Evolutionary conservation across 2,888 invertebrate genomes (phyloP), one percentile per base, ranked within the genome.

Genomic region (Drosophila birchii): DNA sequence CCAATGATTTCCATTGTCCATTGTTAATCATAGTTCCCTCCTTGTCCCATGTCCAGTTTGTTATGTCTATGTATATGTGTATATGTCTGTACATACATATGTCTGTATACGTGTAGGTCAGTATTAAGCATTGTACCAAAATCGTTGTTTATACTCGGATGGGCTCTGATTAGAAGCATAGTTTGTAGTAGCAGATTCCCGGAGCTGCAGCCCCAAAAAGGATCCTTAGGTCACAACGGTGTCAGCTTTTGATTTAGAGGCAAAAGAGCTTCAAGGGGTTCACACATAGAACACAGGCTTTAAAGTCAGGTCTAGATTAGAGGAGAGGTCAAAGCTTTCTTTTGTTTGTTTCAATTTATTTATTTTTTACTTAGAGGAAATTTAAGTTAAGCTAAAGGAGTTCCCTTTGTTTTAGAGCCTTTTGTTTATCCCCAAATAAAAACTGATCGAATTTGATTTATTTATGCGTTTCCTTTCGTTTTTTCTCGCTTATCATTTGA

Each of bases 91-190:
- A 26, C 26, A 57, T 26, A 64, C n/a, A 57, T 45, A 69, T 71
- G 49, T 71, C 59, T 56, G 38, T 49, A 41, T 54, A 20, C 59
- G 69, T 57, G 26, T 64, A 71, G 71, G 70, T 54, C 85, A 84
- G 84, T 84, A 88, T 84, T 84, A 88, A 80, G 83, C 80, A 75
- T 78, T 82, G 75, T 68, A 85, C 83, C 84, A 84, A 84, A 78
- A 58, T 54, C 58, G 73, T 74, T 74, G 64, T 73, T 73, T 54
- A 57, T 51, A 66, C 63, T 64, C 54, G 54, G 55, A 26, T 53
- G 45, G 43, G 20, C 54, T 34, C 60, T 64, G 44, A 53, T 63
- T 53, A 34, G 34, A 12, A 16, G 26, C 47, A 23, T 49, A 61
- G 63, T 41, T 39, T 49, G 2, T 47, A 29, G 23, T 39, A 54